Percentiles rank a stretch among this genome's conserved stretches.
phyloP scores from a whole-genome alignment of 2,888 invertebrate species.

The Antheraea yamamai region DNA sequence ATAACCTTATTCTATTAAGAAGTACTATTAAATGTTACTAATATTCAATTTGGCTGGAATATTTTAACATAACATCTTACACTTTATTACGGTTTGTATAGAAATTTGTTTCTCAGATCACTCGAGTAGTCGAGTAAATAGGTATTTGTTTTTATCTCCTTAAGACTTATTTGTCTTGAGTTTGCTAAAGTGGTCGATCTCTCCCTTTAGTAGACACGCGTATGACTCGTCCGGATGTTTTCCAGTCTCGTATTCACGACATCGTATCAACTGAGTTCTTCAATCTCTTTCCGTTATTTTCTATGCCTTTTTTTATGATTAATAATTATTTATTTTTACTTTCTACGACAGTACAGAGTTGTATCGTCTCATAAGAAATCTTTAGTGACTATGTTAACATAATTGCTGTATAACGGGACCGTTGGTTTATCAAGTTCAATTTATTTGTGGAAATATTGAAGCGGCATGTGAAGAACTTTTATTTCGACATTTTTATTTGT shows the following conservation, averaged over 20 bases:
- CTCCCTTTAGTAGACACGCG: constrained; percentile 20
- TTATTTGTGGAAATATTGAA: constrained; percentile 53
- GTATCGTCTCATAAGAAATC: constrained; percentile 40
- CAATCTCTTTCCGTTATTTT: constrained; percentile 49
- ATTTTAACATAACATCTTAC: not conserved
- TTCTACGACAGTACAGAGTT: constrained; percentile 41
- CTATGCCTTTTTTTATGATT: constrained; percentile 40
- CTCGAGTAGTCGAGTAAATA: not conserved
- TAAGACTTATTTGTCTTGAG: constrained; percentile 46
- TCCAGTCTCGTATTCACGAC: constrained; percentile 46
- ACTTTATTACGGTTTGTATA: too few relatives aligned
- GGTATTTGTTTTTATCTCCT: constrained; percentile 53
- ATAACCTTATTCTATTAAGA: not conserved
- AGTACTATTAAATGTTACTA: not conserved
- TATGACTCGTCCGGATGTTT: constrained; percentile 48
- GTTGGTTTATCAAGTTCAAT: constrained; percentile 45
- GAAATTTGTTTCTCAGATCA: not conserved
- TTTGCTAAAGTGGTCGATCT: constrained; percentile 16
- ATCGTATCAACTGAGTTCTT: constrained; percentile 50
- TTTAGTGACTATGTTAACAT: constrained; percentile 45
- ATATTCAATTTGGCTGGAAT: not conserved
- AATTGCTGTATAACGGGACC: constrained; percentile 45
- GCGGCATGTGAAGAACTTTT: constrained; percentile 40
- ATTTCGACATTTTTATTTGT: constrained; percentile 48
- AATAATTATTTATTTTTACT: constrained; percentile 20